Percentiles rank a stretch among this genome's conserved stretches.
Evolutionary conservation across 1,140 invertebrate genomes (phyloP).

Genomic region (Trichogramma pretiosum): DNA sequence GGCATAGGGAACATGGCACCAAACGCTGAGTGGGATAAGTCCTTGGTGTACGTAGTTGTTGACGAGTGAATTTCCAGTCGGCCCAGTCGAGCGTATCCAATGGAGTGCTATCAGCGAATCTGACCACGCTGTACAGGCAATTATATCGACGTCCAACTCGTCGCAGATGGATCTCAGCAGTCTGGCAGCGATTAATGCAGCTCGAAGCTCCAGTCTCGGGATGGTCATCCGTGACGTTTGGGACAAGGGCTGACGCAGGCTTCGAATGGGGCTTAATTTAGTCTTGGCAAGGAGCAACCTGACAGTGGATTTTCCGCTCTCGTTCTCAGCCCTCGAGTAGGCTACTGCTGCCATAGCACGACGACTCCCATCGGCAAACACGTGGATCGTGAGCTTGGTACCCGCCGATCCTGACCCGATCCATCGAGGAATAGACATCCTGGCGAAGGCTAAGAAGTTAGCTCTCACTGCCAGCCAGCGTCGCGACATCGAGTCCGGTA

Average conservation of each 20-base stretch:
- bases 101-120: background rate
- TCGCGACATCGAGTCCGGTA: background rate
- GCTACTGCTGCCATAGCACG: background rate
- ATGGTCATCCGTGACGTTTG: background rate
- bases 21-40: conserved; percentile 10
- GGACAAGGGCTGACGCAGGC: background rate
- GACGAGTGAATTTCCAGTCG: background rate
- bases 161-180: background rate
- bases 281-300: background rate
- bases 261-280: background rate
- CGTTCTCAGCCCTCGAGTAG: background rate
- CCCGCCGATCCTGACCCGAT: background rate
- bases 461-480: no score
- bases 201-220: background rate
- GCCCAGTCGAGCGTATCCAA: background rate
- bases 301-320: background rate
- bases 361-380: background rate
- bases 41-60: conserved; percentile 6
- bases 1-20: conserved; percentile 20
- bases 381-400: background rate
- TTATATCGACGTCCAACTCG: background rate
- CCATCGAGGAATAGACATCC: background rate
- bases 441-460: no score
- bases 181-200: no score
- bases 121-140: background rate